Evolutionary conservation across 2,797 vertebrate genomes (phyloP).

Genomic region (Tarsius wallacei): DNA sequence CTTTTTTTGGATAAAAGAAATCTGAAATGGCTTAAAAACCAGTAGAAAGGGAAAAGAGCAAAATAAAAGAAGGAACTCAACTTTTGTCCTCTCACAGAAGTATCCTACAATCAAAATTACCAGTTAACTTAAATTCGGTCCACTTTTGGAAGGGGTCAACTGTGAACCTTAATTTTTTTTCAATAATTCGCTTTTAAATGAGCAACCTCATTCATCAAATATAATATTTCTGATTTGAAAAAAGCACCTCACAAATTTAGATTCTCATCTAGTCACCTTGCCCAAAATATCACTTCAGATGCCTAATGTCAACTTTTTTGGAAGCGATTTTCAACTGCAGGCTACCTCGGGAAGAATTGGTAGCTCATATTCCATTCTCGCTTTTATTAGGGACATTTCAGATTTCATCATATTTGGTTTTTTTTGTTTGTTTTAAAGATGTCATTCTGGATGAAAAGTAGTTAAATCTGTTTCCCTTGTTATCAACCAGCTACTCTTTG

Average conservation of each 20-base stretch:
- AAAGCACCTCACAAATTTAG: slow-evolving; percentile 58
- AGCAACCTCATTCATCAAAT: slow-evolving; percentile 59
- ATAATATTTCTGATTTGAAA: slow-evolving; percentile 55
- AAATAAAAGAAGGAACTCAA: slow-evolving; percentile 66
- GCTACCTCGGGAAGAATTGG: slow-evolving; percentile 18
- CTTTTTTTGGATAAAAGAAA: slow-evolving; percentile 65
- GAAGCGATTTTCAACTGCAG: slow-evolving; percentile 34
- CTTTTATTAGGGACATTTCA: slow-evolving; percentile 71
- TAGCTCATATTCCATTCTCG: not conserved
- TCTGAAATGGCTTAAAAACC: slow-evolving; percentile 68
- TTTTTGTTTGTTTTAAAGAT: not conserved
- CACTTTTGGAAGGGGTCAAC: slow-evolving; percentile 62
- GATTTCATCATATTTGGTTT: slow-evolving; percentile 1
- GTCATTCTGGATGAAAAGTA: slow-evolving; percentile 65
- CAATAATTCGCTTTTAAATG: slow-evolving; percentile 61
- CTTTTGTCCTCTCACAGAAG: slow-evolving; percentile 50
- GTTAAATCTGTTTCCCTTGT: slow-evolving; percentile 57
- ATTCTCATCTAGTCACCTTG: slow-evolving; percentile 45
- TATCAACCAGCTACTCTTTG: slow-evolving; percentile 55
- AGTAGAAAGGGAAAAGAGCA: slow-evolving; percentile 14
- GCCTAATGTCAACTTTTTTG: not conserved
- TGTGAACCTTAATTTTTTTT: slow-evolving; percentile 34
- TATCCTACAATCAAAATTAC: slow-evolving; percentile 69
- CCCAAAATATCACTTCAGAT: slow-evolving; percentile 53
- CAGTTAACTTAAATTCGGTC: slow-evolving; percentile 58